Evolutionary conservation across 1,140 invertebrate genomes (phyloP).

Genomic region (Calephelis nemesis): DNA sequence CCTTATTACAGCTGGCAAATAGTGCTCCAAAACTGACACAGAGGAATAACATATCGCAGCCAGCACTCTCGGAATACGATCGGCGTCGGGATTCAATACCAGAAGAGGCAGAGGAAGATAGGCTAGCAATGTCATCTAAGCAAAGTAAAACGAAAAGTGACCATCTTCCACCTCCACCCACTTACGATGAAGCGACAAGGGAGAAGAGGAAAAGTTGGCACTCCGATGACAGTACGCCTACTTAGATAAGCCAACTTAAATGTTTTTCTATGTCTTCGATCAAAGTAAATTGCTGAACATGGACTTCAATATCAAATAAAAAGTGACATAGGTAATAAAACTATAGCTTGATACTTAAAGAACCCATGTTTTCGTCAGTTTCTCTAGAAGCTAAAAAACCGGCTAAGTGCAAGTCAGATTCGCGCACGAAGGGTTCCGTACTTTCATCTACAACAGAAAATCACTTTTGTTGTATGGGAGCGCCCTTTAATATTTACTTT

Average conservation of each 20-base stretch:
- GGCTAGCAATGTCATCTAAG: slow-evolving; percentile 49
- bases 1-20: slow-evolving; percentile 74
- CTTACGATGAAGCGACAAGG: slow-evolving; percentile 57
- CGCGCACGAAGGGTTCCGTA: too few species aligned
- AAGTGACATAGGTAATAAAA: too few species aligned
- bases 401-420: too few species aligned
- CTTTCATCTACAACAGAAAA: too few species aligned
- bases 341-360: too few species aligned
- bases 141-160: slow-evolving; percentile 59
- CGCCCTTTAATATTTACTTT: too few species aligned
- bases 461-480: too few species aligned
- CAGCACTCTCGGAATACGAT: slow-evolving; percentile 73
- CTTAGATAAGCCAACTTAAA: slow-evolving; percentile 44
- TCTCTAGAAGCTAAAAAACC: too few species aligned
- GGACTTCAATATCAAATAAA: too few species aligned
- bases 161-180: slow-evolving; percentile 59
- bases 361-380: too few species aligned
- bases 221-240: slow-evolving; percentile 74
- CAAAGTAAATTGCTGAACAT: too few species aligned
- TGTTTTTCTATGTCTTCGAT: slow-evolving; percentile 7
- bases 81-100: slow-evolving; percentile 76
- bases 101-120: slow-evolving; percentile 74
- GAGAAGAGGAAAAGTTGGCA: slow-evolving; percentile 77
- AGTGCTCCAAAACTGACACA: slow-evolving; percentile 81
- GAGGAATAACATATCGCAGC: slow-evolving; percentile 81